Base-by-base conservation (phyloP, 2,113 vertebrate species). In the Ancistrus triradiatus region DNA sequence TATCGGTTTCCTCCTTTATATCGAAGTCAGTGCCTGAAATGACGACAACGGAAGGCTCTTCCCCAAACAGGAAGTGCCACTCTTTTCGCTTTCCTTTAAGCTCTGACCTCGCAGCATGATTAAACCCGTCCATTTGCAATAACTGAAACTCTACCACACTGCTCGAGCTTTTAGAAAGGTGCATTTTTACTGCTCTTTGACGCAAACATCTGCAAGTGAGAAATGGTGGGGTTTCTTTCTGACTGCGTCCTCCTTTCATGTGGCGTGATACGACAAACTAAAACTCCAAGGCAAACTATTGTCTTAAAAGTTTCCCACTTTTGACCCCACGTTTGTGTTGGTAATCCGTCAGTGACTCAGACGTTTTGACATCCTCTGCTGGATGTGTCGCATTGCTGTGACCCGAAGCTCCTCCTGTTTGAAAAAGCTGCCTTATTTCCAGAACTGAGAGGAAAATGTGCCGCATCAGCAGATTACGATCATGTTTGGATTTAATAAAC, bases 1-100 rank as follows among this genome's bases (percentile, higher is more conserved):
- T 52, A 53, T 68, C 68, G 28, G 50, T 74, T 74, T 60, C 68
- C 65, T 37, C 66, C 57, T 72, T 72, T 64, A 77, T 64, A 77
- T 65, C 74, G 40, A 64, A 55, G 22, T 14, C 19, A 5, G 40
- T 49, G 55, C 42, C 48, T 52, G 52, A 62, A 52, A 72, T 74
- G 71, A 74, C 61, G 62, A 37, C 55, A 71, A 65, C 58, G 56
- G 49, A 55, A 37, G 55, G 35, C 40, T 56, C 40, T 53, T 63
- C 50, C 59, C 37, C 19, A 58, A 46, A 63, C 63, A 62, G 64
- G 70, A 72, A 67, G 70, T 58, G 27, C 10, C 49, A 57, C 46
- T 72, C 44, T n/a, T 55, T 56, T 72, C 27, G 19, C 58, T 65
- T 74, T 74, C 69, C 51, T 68, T 68, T 40, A 53, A 44, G 63